Conservation (phyloP, 2,888 invertebrate species). For the Zygothrica quintamaculata region DNA sequence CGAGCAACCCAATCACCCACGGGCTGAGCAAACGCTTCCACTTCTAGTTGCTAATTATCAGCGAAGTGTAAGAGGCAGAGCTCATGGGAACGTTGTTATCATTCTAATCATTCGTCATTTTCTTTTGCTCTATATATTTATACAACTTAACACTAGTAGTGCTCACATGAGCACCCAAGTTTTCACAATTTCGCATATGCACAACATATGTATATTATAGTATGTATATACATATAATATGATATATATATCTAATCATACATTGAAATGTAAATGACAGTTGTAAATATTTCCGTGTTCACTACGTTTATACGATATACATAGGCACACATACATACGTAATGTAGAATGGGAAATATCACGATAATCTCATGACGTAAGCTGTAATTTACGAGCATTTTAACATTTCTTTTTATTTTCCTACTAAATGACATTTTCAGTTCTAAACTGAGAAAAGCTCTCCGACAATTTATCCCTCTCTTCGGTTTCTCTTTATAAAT, state of each 20-base stretch:
- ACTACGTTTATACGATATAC: constrained; percentile 24
- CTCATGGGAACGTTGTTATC: constrained; percentile 18
- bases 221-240: neutral
- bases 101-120: constrained; percentile 58
- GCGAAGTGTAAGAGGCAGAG: constrained; percentile 9
- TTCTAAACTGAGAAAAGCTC: too few relatives aligned
- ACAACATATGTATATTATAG: constrained; percentile 18
- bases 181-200: constrained; percentile 52
- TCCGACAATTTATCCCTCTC: too few relatives aligned
- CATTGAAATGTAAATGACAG: constrained; percentile 24
- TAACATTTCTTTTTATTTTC: neutral
- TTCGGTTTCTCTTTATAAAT: too few relatives aligned
- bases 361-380: constrained; percentile 1
- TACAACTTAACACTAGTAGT: constrained; percentile 30
- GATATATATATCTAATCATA: constrained; percentile 29
- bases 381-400: neutral
- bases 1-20: neutral
- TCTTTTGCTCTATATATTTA: constrained; percentile 51
- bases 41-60: constrained; percentile 38
- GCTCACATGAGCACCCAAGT: constrained; percentile 65
- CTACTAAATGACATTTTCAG: too few relatives aligned
- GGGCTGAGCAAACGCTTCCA: constrained; percentile 5
- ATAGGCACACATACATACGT: neutral
- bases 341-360: constrained; percentile 5
- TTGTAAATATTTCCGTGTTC: constrained; percentile 42